Evolutionary conservation across 2,797 vertebrate genomes (phyloP).

Genomic region (Ciconia nigra): DNA sequence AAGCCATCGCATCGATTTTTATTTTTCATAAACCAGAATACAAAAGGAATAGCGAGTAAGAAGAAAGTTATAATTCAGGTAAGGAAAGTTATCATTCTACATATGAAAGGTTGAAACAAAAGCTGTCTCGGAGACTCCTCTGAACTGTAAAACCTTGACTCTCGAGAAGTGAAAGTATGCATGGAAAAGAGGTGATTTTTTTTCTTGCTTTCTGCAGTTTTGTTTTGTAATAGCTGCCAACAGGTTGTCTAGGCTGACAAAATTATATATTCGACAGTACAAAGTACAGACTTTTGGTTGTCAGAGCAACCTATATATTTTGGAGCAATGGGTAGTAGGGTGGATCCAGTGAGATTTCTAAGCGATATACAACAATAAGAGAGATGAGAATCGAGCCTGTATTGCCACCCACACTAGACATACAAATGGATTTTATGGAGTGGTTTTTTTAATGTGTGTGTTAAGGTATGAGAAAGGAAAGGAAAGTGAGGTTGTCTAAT

Average conservation of each 20-base stretch:
- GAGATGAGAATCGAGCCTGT: not conserved
- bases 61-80: not conserved
- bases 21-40: not conserved
- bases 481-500: conserved; percentile 7
- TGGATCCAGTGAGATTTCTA: not conserved
- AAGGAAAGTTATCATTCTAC: not conserved
- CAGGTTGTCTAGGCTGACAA: not conserved
- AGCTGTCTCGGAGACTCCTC: not conserved
- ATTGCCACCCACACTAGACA: not conserved
- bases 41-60: not conserved
- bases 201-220: not conserved
- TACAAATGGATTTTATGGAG: conserved; percentile 21
- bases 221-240: conserved; percentile 10
- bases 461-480: not conserved
- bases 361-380: not conserved
- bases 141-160: not conserved
- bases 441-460: not conserved
- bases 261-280: not conserved
- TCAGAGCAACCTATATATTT: conserved; percentile 28
- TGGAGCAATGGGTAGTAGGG: not conserved
- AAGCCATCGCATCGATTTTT: not conserved
- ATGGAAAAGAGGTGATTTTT: not conserved
- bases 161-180: not conserved
- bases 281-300: conserved; percentile 22
- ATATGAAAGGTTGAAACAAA: not conserved